These are phyloP conservation scores for Linnaemya tessellans DNA, from an alignment of 2,888 invertebrate species.

Conservation along the genomic window DNA sequence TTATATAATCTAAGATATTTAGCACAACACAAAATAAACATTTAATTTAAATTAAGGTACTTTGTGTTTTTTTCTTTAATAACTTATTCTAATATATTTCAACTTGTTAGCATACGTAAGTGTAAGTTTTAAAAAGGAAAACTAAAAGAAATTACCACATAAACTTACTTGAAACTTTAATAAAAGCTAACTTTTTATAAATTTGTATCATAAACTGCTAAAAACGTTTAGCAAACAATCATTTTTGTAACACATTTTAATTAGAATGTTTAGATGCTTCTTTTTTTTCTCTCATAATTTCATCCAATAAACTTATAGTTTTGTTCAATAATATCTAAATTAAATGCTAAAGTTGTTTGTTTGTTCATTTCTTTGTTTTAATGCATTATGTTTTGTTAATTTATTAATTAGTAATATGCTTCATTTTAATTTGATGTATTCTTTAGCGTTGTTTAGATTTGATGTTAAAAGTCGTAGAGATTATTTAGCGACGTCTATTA, in stretches of 20 bases:
- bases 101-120: constrained; percentile 25
- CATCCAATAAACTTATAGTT: constrained; percentile 61
- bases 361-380: constrained; percentile 19
- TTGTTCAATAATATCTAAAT: constrained; percentile 42
- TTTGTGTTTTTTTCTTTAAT: constrained; percentile 58
- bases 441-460: constrained; percentile 72
- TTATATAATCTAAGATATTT: constrained; percentile 40
- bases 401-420: constrained; percentile 37
- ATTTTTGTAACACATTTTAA: constrained; percentile 44
- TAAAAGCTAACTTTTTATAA: not conserved
- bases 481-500: constrained; percentile 71
- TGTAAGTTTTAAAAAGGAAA: not conserved
- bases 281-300: constrained; percentile 34
- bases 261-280: constrained; percentile 36
- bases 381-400: constrained; percentile 44
- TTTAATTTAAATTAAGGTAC: constrained; percentile 67
- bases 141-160: constrained; percentile 1
- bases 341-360: constrained; percentile 24
- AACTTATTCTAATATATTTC: constrained; percentile 59
- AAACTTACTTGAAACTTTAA: constrained; percentile 25
- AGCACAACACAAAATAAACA: constrained; percentile 66
- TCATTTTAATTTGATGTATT: constrained; percentile 52
- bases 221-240: constrained; percentile 46
- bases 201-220: constrained; percentile 34
- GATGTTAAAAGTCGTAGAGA: constrained; percentile 50